These are phyloP conservation scores for Minunthozetes semirufus DNA, from an alignment of 2,888 invertebrate species.

Conservation along the genomic window DNA sequence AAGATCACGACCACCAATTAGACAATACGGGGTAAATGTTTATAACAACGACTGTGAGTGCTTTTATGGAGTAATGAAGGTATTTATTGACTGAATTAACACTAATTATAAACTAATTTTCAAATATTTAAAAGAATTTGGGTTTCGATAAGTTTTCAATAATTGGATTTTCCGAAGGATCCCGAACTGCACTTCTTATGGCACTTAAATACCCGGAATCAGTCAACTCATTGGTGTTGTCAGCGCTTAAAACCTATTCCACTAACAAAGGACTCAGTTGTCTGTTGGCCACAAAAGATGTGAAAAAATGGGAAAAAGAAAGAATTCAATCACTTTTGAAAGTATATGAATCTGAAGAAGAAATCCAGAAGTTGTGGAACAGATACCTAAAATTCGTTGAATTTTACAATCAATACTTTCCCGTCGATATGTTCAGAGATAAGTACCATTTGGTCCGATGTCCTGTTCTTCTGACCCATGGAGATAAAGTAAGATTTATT, in stretches of 20 bases:
- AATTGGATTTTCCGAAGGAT: slow-evolving; percentile 50
- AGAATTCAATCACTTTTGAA: background rate
- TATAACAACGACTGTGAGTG: too few species aligned
- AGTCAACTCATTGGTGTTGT: background rate
- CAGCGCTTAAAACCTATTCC: background rate
- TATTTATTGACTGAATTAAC: background rate
- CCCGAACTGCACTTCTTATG: slow-evolving; percentile 47
- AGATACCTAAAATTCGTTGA: background rate
- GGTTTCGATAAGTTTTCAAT: slow-evolving; percentile 42
- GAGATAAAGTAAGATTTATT: slow-evolving; percentile 1
- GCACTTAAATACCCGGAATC: slow-evolving; percentile 45
- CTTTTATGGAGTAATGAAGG: too few species aligned
- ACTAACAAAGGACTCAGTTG: background rate
- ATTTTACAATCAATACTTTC: background rate
- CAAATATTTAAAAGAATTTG: background rate
- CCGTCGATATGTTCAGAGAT: background rate
- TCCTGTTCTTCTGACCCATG: background rate
- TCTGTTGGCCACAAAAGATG: too few species aligned
- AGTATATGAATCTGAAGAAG: background rate
- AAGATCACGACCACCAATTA: slow-evolving; percentile 11
- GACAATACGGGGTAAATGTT: background rate
- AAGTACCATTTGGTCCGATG: background rate
- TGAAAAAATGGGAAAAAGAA: background rate
- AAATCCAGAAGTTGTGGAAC: background rate
- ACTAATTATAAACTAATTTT: background rate